A percentile compares a stretch with the other conserved stretches of the same genome.
Conservation (phyloP, 2,797 vertebrate genomes). For the Coccyzus lansbergi region DNA sequence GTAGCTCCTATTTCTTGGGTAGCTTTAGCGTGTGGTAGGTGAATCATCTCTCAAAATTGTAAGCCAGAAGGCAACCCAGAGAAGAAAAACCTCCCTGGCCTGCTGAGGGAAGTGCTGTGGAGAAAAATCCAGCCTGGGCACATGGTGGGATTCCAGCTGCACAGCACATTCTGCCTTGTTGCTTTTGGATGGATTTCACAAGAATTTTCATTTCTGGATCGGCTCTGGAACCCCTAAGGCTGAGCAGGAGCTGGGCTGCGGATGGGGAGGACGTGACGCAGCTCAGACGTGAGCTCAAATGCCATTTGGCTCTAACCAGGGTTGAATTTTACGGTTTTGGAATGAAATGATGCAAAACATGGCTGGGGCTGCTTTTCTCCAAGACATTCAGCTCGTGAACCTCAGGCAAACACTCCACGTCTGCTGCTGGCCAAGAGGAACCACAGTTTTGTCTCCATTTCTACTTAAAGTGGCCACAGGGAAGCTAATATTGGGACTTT, state of each 20-base stretch:
- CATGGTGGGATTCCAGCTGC: conserved; percentile 42
- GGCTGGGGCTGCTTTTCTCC: not conserved
- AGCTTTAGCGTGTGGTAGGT: conserved; percentile 49
- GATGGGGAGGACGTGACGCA: not conserved
- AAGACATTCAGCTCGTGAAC: not conserved
- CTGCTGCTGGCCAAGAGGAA: not conserved
- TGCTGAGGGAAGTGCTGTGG: not conserved
- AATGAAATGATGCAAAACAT: not conserved
- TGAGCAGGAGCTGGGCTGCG: not conserved
- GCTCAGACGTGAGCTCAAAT: not conserved
- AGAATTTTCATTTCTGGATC: conserved; percentile 3
- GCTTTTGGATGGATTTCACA: conserved; percentile 35
- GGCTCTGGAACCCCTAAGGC: not conserved
- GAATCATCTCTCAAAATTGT: conserved; percentile 61
- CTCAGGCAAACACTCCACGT: not conserved
- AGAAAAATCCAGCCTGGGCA: not conserved
- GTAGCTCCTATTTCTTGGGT: conserved; percentile 6
- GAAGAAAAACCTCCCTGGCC: conserved; percentile 43
- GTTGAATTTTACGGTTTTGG: not conserved
- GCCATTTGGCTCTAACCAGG: not conserved
- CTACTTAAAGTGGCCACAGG: not conserved
- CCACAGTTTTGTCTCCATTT: conserved; percentile 9
- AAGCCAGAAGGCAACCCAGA: not conserved
- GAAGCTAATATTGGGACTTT: not conserved
- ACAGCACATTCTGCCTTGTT: conserved; percentile 46